phyloP scores from a whole-genome alignment of 1,140 invertebrate species.

The Notospermus geniculatus region DNA sequence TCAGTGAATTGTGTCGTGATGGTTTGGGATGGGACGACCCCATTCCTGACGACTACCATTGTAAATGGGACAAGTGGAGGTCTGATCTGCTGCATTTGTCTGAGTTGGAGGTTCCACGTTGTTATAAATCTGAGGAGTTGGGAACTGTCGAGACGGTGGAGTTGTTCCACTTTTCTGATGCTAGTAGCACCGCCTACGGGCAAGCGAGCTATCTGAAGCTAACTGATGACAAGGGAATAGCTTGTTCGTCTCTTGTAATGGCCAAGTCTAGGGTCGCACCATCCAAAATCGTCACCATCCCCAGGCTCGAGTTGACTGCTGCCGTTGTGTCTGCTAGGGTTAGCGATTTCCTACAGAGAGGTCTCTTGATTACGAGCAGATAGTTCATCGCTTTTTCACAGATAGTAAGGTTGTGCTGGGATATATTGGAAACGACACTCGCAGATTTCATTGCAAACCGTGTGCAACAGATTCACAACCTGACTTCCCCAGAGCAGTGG shows the following conservation, averaged over 20 bases:
- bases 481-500: neutral
- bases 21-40: conserved; percentile 1
- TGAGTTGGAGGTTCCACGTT: neutral
- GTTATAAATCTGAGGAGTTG: neutral
- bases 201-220: neutral
- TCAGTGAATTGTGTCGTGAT: neutral
- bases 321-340: neutral
- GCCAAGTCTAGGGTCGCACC: neutral
- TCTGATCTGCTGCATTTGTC: neutral
- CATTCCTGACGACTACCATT: neutral
- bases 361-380: neutral
- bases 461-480: conserved; percentile 1
- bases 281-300: neutral
- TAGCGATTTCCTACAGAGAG: neutral
- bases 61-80: neutral
- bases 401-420: neutral
- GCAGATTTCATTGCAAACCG: conserved; percentile 5
- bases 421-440: conserved; percentile 1
- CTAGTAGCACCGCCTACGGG: neutral
- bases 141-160: neutral
- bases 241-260: neutral
- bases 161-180: conserved; percentile 1
- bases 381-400: neutral
- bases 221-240: neutral
- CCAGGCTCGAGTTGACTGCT: neutral